Percentiles rank a stretch among this genome's conserved stretches.
phyloP scores from a whole-genome alignment of 2,888 invertebrate species.

The Arctia plantaginis region DNA sequence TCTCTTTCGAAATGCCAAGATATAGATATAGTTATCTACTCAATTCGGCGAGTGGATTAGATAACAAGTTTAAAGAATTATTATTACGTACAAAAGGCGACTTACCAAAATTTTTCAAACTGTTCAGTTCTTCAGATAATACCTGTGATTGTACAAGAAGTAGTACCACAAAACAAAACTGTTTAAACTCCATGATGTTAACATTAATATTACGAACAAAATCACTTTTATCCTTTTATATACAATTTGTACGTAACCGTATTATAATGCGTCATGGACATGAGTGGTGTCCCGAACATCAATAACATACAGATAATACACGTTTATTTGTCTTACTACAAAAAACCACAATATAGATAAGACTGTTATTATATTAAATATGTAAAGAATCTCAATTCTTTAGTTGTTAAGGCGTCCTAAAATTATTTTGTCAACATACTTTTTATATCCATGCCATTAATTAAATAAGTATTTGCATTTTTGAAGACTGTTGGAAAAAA shows the following conservation, averaged over 20 bases:
- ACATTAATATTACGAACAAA: background rate
- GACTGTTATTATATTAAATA: background rate
- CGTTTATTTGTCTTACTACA: background rate
- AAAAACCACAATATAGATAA: constrained; percentile 2
- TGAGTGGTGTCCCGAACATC: background rate
- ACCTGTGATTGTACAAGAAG: background rate
- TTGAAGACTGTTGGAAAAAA: background rate
- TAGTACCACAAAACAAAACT: background rate
- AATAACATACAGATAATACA: background rate
- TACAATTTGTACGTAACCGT: background rate
- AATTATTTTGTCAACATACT: background rate
- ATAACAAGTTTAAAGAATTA: background rate
- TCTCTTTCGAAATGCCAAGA: background rate
- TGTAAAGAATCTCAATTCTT: background rate
- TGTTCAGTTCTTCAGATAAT: background rate
- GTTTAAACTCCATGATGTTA: background rate
- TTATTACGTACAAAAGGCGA: background rate
- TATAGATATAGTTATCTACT: background rate
- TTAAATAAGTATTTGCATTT: background rate
- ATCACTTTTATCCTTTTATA: constrained; percentile 1
- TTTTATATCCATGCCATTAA: background rate
- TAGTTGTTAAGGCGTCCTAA: background rate
- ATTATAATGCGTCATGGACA: constrained; percentile 1
- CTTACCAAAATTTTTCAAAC: background rate
- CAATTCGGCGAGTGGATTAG: background rate